Conservation (phyloP, 2,888 invertebrate species). For the Heteromurus nitidus region DNA sequence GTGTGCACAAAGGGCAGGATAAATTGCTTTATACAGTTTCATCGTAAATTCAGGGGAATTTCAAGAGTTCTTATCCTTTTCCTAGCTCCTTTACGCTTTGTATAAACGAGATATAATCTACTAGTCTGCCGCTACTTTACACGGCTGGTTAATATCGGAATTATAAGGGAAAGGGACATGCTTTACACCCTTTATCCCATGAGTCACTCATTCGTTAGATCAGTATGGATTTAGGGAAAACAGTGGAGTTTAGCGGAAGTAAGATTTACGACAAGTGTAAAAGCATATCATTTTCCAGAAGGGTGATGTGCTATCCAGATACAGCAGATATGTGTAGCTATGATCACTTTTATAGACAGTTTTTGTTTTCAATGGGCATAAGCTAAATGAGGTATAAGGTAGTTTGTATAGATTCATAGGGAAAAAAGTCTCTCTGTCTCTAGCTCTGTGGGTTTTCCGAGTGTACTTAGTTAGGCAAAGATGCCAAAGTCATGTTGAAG, state of each 20-base stretch:
- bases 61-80: slow-evolving; percentile 27
- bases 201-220: slow-evolving; percentile 2
- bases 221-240: too few species aligned
- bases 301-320: too few species aligned
- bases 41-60: slow-evolving; percentile 48
- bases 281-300: too few species aligned
- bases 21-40: slow-evolving; percentile 52
- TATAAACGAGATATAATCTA: slow-evolving; percentile 1
- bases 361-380: slow-evolving; percentile 43
- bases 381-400: neutral
- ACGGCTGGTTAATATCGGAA: neutral
- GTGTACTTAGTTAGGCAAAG: too few species aligned
- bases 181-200: slow-evolving; percentile 16
- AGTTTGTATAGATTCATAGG: neutral
- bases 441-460: too few species aligned
- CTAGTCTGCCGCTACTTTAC: neutral
- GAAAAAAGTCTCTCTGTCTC: too few species aligned
- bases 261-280: too few species aligned
- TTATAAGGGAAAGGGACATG: slow-evolving; percentile 6
- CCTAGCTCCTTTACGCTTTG: neutral
- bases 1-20: slow-evolving; percentile 41
- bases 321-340: too few species aligned
- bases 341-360: slow-evolving; percentile 26
- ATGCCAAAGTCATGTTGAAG: too few species aligned
- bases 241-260: too few species aligned